phyloP scores from a whole-genome alignment of 2,888 invertebrate genomes.

The Morinoia aosen region DNA sequence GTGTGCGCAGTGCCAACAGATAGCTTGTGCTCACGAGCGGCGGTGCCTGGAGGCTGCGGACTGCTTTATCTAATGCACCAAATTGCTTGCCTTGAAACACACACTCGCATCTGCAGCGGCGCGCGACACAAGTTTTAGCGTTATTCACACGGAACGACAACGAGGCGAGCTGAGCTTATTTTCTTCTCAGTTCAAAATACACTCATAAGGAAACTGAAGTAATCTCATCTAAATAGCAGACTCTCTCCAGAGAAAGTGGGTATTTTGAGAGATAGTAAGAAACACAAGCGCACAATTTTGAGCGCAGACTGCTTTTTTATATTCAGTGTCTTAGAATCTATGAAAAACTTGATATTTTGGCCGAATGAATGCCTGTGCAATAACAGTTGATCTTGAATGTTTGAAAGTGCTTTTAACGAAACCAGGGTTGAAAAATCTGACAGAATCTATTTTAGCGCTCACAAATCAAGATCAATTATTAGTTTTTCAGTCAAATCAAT shows the following conservation, averaged over 20 bases:
- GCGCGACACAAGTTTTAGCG: background rate
- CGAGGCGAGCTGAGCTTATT: background rate
- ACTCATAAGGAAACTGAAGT: background rate
- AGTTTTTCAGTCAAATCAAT: background rate
- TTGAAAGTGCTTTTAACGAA: background rate
- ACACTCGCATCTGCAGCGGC: background rate
- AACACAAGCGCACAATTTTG: background rate
- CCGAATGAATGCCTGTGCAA: background rate
- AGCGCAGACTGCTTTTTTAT: background rate
- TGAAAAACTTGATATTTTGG: background rate
- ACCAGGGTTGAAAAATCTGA: background rate
- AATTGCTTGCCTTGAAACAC: background rate
- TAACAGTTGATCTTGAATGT: background rate
- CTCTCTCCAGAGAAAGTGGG: background rate
- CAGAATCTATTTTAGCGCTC: background rate
- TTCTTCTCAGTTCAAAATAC: constrained; percentile 1
- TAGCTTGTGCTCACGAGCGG: background rate
- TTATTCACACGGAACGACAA: constrained; percentile 4
- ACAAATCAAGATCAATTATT: background rate
- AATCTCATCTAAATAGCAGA: background rate
- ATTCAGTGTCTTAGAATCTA: background rate
- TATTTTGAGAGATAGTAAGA: background rate
- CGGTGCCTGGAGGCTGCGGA: background rate
- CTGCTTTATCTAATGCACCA: background rate
- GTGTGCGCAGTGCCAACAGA: background rate